Evolutionary conservation across 2,113 vertebrate genomes (phyloP), one percentile per base, ranked within the genome.

Genomic region (Smithornis capensis): DNA sequence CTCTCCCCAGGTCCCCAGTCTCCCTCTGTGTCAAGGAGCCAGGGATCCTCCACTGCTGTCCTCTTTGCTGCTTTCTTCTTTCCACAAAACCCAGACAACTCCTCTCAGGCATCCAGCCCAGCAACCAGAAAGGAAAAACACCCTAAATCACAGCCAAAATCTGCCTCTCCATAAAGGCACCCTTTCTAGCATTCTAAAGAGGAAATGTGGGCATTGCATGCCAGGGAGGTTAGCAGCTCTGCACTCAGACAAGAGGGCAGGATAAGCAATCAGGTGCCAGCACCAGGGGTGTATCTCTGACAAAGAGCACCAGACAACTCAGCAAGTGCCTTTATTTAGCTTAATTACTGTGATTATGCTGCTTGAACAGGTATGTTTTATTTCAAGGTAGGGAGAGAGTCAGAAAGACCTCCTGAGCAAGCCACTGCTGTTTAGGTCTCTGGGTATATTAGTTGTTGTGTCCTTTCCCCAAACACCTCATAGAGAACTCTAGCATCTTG

Each of bases 181-280:
- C 12, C n/a, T 9, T 60, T 40, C 57, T 42, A 57, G 18, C 29
- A 35, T 56, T 31, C 79, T 55, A 60, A 67, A 56, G 25, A 62
- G 62, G 42, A 56, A 71, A 9, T 0, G 1, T 7, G 12, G 27
- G 37, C 35, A 6, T 28, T 59, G 38, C 14, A 27, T 1, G 0
- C 19, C 0, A 0, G 7, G 29, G 42, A 77, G 14, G 12, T 50
- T 13, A 52, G 87, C 0, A 0, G 47, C 31, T 76, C 59, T 7
- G 10, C 19, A 4, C 33, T 75, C 89, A 47, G 38, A 62, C 35
- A 37, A 23, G 56, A 64, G 31, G 24, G 24, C 62, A 76, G 38
- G 15, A 79, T n/a, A 57, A 80, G 45, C 0, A 2, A 25, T 18
- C 22, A 13, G 29, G 44, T 38, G 31, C 14, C 35, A 82, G 67